Base-by-base conservation (phyloP, 35 echinoderm and acorn worm genomes). In the Chiridota heheva region DNA sequence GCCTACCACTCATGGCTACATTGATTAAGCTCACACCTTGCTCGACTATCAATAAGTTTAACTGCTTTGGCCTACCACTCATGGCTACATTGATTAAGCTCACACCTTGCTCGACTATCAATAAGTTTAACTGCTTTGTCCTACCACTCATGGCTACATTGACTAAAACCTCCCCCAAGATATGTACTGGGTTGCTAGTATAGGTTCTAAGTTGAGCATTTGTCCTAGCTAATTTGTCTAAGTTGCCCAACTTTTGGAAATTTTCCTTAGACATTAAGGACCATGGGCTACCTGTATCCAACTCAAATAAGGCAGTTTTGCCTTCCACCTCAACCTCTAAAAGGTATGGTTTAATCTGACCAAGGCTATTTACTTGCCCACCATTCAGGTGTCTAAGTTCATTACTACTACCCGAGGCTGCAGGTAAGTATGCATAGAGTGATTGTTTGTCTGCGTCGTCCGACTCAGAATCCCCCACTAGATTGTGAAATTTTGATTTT, bases 251-350 rank as follows among this genome's bases (percentile, higher is more conserved):
- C 48, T 53, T 53, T 53, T 53, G 48, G 48, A 13, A 53, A 22
- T 53, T 53, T 53, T 53, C 48, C 22, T 77, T 24, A 18, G 73
- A 77, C 31, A 77, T 59, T n/a, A 36, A 16, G 4, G 73, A 40
- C 53, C 73, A 77, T 47, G 73, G 73, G 73, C 73, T 77, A 58
- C 73, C 73, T 77, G 73, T 77, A 41, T 60, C 73, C 60, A 77
- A 30, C 49, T 77, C 73, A 77, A 77, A 77, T 17, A 56, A 13
- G 2, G 42, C 30, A 16, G 31, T 7, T 35, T 34, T 77, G 10
- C 31, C 31, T n/a, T 60, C 40, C 8, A 77, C 26, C 1, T 37
- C 2, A 24, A 40, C 1, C 36, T 24, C n/a, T 37, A 77, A 16
- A 8, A 41, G 44, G 29, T 37, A 77, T 36, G 48, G 73, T 28